phyloP scores from a whole-genome alignment of 2,113 vertebrate species.

The Podarcis muralis region DNA sequence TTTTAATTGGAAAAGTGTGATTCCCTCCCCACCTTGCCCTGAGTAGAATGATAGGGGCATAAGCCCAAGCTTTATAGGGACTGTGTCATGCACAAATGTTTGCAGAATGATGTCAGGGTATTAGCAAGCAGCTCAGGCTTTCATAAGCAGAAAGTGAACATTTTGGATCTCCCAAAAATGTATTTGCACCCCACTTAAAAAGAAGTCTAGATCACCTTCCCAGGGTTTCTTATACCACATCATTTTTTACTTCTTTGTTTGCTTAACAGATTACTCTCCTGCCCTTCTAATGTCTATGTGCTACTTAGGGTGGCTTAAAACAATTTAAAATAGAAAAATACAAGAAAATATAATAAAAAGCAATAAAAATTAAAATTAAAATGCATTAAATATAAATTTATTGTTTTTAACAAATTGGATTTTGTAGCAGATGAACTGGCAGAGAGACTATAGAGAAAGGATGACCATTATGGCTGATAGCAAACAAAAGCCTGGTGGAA shows the following conservation, averaged over 20 bases:
- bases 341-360: too few relatives aligned
- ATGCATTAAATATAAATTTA: too few relatives aligned
- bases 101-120: constrained; percentile 60
- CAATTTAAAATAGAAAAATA: too few relatives aligned
- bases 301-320: too few relatives aligned
- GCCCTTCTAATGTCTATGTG: background rate
- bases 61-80: constrained; percentile 66
- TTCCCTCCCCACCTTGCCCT: constrained; percentile 51
- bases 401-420: too few relatives aligned
- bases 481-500: too few relatives aligned
- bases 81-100: constrained; percentile 60
- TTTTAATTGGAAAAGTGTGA: constrained; percentile 63
- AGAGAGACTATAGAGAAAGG: too few relatives aligned
- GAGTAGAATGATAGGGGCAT: constrained; percentile 58
- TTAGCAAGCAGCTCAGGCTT: constrained; percentile 56
- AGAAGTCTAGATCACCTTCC: background rate
- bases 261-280: background rate
- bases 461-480: too few relatives aligned
- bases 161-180: constrained; percentile 12
- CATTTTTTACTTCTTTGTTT: too few relatives aligned
- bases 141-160: constrained; percentile 43
- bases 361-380: too few relatives aligned
- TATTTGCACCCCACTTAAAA: background rate
- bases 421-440: too few relatives aligned
- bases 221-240: background rate